Conservation (phyloP, 2,113 vertebrate species). For the Sebastes fasciatus region DNA sequence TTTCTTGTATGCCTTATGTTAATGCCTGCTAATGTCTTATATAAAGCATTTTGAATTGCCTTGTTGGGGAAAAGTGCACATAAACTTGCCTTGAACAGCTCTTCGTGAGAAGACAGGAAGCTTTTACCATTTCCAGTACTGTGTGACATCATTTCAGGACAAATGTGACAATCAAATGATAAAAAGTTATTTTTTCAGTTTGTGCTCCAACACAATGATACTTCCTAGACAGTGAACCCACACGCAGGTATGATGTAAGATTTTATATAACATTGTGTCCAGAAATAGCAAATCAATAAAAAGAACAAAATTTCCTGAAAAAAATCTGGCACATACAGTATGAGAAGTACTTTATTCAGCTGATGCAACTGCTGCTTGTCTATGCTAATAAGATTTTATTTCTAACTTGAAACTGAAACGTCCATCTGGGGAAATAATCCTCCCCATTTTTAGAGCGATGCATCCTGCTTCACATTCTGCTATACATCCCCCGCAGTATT, state of each 20-base stretch:
- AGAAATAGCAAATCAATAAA: slow-evolving; percentile 67
- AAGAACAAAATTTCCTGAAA: slow-evolving; percentile 20
- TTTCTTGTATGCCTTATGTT: neutral
- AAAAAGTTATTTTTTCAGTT: neutral
- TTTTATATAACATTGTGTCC: slow-evolving; percentile 67
- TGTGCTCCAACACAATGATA: slow-evolving; percentile 18
- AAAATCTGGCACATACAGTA: slow-evolving; percentile 18
- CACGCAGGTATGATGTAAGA: slow-evolving; percentile 65
- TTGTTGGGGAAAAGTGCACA: neutral
- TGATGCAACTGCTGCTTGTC: neutral
- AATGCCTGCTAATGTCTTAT: neutral
- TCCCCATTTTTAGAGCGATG: slow-evolving; percentile 18
- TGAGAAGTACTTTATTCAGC: neutral
- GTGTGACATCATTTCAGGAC: neutral
- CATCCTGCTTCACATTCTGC: slow-evolving; percentile 6
- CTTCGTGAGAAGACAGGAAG: neutral
- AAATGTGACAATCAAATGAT: neutral
- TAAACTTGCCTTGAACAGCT: neutral
- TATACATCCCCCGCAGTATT: slow-evolving; percentile 14
- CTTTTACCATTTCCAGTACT: neutral
- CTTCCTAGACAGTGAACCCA: slow-evolving; percentile 52
- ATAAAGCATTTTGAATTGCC: neutral
- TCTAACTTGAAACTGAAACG: slow-evolving; percentile 15
- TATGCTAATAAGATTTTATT: slow-evolving; percentile 12
- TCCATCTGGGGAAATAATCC: slow-evolving; percentile 35